These are phyloP conservation scores for Poecilia wingei DNA, from an alignment of 2,797 vertebrate species.

Conservation along the genomic window DNA sequence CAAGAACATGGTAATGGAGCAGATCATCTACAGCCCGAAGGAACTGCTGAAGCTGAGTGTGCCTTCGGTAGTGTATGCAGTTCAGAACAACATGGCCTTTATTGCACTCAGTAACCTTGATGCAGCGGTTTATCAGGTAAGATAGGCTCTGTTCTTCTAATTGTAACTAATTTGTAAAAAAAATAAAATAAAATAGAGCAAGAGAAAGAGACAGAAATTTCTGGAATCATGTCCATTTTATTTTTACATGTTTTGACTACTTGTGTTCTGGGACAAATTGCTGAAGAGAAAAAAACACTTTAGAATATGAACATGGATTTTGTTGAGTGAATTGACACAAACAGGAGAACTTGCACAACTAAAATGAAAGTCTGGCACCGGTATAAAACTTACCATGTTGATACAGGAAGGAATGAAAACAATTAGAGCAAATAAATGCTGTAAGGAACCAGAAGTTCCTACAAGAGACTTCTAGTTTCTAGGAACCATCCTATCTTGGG, in stretches of 20 bases:
- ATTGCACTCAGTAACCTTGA: slow-evolving; percentile 96
- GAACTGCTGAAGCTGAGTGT: slow-evolving; percentile 94
- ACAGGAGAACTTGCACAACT: not conserved
- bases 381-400: not conserved
- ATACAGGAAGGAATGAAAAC: not conserved
- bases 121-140: slow-evolving; percentile 96
- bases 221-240: not conserved
- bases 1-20: slow-evolving; percentile 83
- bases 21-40: slow-evolving; percentile 86
- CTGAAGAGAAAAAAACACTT: not conserved
- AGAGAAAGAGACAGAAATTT: not conserved
- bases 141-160: not conserved
- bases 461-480: not conserved
- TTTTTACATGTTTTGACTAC: not conserved
- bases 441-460: no score
- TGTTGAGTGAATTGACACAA: not conserved
- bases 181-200: not conserved
- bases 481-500: not conserved
- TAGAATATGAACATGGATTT: slow-evolving; percentile 1
- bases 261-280: not conserved
- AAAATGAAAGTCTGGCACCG: not conserved
- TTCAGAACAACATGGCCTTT: slow-evolving; percentile 99
- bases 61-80: slow-evolving; percentile 92
- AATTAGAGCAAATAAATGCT: not conserved
- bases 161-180: not conserved